phyloP scores from a whole-genome alignment of 2,797 vertebrate genomes.

The Poliocrania exsul region DNA sequence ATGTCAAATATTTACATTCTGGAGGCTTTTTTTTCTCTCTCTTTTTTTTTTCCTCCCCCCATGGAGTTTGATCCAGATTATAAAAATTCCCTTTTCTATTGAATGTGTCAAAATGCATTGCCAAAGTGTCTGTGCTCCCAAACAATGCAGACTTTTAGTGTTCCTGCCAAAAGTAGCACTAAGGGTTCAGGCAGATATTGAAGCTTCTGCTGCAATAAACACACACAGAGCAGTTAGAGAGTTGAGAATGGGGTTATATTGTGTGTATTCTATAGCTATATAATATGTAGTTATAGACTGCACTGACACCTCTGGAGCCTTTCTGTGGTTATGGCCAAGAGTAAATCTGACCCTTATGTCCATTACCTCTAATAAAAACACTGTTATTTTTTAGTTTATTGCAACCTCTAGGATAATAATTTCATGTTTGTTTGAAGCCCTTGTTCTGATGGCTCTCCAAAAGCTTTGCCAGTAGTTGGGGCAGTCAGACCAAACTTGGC shows the following conservation, averaged over 20 bases:
- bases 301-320: not conserved
- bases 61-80: not conserved
- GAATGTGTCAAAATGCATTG: conserved; percentile 27
- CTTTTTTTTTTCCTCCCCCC: not conserved
- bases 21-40: not conserved
- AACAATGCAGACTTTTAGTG: conserved; percentile 10
- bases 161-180: conserved; percentile 52
- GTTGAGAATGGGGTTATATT: not conserved
- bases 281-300: not conserved
- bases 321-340: not conserved
- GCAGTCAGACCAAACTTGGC: not conserved
- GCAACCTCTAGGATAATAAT: not conserved
- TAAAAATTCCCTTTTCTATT: not conserved
- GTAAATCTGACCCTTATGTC: not conserved
- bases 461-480: not conserved
- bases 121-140: conserved; percentile 52
- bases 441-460: not conserved
- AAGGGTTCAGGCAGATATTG: conserved; percentile 10
- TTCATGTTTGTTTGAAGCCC: not conserved
- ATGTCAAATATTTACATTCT: conserved; percentile 50
- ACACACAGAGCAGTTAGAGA: not conserved
- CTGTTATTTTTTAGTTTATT: not conserved
- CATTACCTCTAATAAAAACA: not conserved
- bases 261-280: not conserved
- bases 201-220: conserved; percentile 33